Percentiles rank a stretch among this genome's conserved stretches.
These are phyloP conservation scores for Takifugu flavidus DNA, from an alignment of 2,113 vertebrate genomes.

Conservation along the genomic window DNA sequence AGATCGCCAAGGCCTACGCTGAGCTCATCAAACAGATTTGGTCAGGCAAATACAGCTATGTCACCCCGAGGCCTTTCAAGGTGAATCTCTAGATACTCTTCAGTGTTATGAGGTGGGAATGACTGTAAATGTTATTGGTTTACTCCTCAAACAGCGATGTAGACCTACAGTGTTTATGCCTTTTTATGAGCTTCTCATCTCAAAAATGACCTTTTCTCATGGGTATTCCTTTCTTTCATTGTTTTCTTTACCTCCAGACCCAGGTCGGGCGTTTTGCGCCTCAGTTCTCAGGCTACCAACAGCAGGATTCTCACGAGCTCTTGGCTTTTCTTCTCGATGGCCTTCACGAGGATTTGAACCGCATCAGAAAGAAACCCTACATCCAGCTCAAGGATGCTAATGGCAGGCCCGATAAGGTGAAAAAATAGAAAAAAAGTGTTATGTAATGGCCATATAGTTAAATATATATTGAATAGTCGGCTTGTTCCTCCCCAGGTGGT, in stretches of 20 bases:
- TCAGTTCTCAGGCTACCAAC: conserved; percentile 98
- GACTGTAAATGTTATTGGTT: background rate
- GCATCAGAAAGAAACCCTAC: conserved; percentile 98
- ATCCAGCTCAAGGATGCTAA: conserved; percentile 96
- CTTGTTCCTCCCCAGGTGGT: conserved; percentile 80
- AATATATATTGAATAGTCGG: too few species aligned
- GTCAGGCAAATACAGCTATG: conserved; percentile 95
- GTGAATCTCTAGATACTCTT: conserved; percentile 59
- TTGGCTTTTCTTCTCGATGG: conserved; percentile 97
- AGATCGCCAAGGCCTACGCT: conserved; percentile 94
- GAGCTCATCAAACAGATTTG: conserved; percentile 97
- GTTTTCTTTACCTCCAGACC: conserved; percentile 70
- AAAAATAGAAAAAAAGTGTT: background rate
- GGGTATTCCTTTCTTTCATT: background rate
- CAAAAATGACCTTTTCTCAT: background rate
- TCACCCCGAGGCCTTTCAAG: conserved; percentile 97
- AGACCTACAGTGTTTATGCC: background rate
- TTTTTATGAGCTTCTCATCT: background rate
- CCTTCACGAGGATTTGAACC: conserved; percentile 95
- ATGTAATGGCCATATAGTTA: too few species aligned
- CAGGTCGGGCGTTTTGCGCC: conserved; percentile 97
- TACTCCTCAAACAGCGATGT: background rate
- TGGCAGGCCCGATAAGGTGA: conserved; percentile 89
- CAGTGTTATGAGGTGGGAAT: background rate
- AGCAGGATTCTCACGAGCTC: conserved; percentile 97